Percentiles rank a stretch among this genome's conserved stretches.
Conservation (phyloP, 92 coral and sea anemone genomes). For the Umimayanthus chanpuru region DNA sequence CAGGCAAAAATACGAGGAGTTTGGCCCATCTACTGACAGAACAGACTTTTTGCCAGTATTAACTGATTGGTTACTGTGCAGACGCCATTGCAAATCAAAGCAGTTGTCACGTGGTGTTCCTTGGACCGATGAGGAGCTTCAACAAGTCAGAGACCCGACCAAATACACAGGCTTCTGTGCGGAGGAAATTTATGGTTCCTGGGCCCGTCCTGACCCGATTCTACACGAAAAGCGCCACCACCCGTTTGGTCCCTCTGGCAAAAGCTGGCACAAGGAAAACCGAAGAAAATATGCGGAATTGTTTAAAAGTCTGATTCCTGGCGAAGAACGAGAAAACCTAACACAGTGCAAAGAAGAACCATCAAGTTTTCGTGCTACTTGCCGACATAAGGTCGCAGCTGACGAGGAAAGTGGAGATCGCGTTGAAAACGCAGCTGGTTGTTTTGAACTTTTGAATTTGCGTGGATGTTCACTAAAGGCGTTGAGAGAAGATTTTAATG, state of each 20-base stretch:
- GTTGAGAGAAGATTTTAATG: not conserved
- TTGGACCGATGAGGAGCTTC: conserved; percentile 76
- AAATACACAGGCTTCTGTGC: conserved; percentile 73
- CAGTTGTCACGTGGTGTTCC: conserved; percentile 73
- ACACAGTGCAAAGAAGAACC: conserved; percentile 18
- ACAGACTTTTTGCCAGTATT: conserved; percentile 64
- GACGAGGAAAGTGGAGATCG: not conserved
- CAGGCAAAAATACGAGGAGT: conserved; percentile 3
- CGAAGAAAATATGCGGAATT: conserved; percentile 47
- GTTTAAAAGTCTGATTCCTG: conserved; percentile 56
- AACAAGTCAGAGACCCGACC: conserved; percentile 61
- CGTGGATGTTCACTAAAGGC: conserved; percentile 14
- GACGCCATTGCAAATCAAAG: conserved; percentile 60
- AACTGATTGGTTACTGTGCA: conserved; percentile 69
- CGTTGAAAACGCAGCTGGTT: not conserved
- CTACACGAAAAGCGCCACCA: not conserved
- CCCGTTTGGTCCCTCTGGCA: conserved; percentile 13
- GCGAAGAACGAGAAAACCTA: conserved; percentile 6
- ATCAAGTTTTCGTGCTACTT: conserved; percentile 66
- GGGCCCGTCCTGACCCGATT: conserved; percentile 71
- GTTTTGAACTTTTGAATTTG: not conserved
- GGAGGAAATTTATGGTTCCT: conserved; percentile 81
- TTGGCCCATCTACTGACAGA: not conserved
- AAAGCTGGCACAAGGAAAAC: conserved; percentile 51
- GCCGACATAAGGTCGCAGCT: conserved; percentile 47